These are phyloP conservation scores for Peromyscus attwateri DNA, from an alignment of 2,797 vertebrate genomes.

Conservation along the genomic window DNA sequence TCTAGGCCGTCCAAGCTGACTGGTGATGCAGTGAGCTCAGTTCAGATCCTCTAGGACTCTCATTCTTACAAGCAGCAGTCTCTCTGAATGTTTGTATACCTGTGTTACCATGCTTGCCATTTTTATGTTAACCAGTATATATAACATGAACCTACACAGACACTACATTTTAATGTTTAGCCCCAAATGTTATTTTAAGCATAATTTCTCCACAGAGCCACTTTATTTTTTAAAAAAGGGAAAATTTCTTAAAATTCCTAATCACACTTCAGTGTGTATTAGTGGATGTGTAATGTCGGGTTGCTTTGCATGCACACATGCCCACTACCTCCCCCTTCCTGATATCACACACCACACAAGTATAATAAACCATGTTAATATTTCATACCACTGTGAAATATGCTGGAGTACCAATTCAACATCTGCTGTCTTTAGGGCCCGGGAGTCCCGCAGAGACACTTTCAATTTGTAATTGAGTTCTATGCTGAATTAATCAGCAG, in stretches of 20 bases:
- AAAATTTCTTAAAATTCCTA: slow-evolving; percentile 66
- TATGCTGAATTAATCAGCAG: slow-evolving; percentile 99
- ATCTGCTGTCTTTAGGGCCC: slow-evolving; percentile 97
- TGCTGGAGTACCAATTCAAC: slow-evolving; percentile 96
- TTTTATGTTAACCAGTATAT: slow-evolving; percentile 54
- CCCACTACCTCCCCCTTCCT: slow-evolving; percentile 80
- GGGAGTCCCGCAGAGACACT: slow-evolving; percentile 93
- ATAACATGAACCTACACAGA: slow-evolving; percentile 42
- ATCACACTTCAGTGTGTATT: slow-evolving; percentile 71
- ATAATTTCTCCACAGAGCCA: slow-evolving; percentile 80
- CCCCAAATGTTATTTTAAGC: slow-evolving; percentile 81
- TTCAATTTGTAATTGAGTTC: slow-evolving; percentile 98
- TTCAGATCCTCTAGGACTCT: background rate
- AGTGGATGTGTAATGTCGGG: background rate
- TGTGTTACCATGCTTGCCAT: background rate
- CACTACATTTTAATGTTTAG: slow-evolving; percentile 74
- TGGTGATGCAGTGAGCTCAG: slow-evolving; percentile 7
- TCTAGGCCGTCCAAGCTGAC: slow-evolving; percentile 27
- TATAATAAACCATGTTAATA: slow-evolving; percentile 96
- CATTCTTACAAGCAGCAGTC: background rate
- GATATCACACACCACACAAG: slow-evolving; percentile 87
- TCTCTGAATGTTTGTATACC: background rate
- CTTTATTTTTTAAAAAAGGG: slow-evolving; percentile 26
- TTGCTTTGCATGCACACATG: slow-evolving; percentile 62
- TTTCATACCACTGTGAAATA: slow-evolving; percentile 97